Evolutionary conservation across 2,113 vertebrate genomes (phyloP), one percentile per base, ranked within the genome.

Genomic region (Eulacestoma nigropectus): DNA sequence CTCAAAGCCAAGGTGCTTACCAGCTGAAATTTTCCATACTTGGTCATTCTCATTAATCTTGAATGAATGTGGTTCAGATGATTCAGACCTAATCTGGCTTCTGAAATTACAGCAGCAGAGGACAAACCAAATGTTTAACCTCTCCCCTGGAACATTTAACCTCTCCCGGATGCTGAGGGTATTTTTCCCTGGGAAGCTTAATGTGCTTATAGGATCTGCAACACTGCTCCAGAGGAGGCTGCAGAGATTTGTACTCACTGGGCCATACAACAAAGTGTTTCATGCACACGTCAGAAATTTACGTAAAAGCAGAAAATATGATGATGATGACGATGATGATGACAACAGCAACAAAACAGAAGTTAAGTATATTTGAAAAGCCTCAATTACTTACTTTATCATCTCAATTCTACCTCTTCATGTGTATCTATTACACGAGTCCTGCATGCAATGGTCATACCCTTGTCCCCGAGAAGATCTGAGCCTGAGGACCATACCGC

Each of bases 31-130:
- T 93, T 93, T 96, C 95, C 95, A 77, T 86, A 88, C 85, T 95
- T 88, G 84, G 81, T 87, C 78, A 76, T 87, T 95, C 64, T 95
- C 86, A 95, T 97, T 96, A 95, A 96, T 96, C 94, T 97, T 93
- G 79, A 96, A 95, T 94, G 90, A 95, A 94, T 92, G 90, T 67
- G 83, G 67, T 95, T 95, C 90, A 95, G 90, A 93, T 57, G 75
- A 93, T 93, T 96, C 92, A 95, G 50, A 97, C 93, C 86, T 95
- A 95, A 96, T 96, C 94, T 95, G 90, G 88, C 90, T 97, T 96
- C 94, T 97, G 92, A 95, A 97, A 97, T 93, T 95, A 96, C 83
- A 90, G 88, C 75, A 93, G 88, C 55, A 92, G 75, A 95, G 94
- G 91, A 97, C 88, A 97, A 96, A 88, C 21, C 21, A 2, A 95